Evolutionary conservation across 2,113 vertebrate species (phyloP).

Genomic region (Mormyrus iriodes): DNA sequence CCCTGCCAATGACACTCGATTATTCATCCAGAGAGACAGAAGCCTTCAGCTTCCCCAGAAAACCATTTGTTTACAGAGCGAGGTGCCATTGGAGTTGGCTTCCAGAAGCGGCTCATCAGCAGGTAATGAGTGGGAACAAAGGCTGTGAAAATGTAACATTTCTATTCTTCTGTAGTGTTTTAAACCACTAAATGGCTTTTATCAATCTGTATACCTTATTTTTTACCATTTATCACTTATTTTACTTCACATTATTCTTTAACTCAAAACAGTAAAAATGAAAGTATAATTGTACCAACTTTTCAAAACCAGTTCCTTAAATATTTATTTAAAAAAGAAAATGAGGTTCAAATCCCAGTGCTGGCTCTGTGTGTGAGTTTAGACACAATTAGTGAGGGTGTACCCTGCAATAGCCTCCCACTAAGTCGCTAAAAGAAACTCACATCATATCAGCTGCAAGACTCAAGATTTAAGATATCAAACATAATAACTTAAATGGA

Average conservation of each 20-base stretch:
- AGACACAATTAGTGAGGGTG: neutral
- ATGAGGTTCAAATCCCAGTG: neutral
- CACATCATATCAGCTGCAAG: neutral
- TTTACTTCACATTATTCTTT: neutral
- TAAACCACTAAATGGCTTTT: neutral
- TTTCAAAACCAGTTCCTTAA: neutral
- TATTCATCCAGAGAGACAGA: constrained; percentile 56
- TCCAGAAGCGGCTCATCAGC: neutral
- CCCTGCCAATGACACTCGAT: constrained; percentile 74
- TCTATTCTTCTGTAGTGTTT: neutral
- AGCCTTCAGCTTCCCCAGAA: constrained; percentile 5
- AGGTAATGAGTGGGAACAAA: constrained; percentile 2
- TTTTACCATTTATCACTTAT: neutral
- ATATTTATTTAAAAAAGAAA: neutral
- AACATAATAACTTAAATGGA: neutral
- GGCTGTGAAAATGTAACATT: constrained; percentile 2
- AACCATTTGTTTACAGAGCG: constrained; percentile 8
- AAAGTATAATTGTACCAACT: neutral
- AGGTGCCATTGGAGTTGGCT: constrained; percentile 6
- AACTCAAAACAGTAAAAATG: neutral
- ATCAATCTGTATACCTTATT: neutral
- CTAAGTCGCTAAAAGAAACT: neutral
- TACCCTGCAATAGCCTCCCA: neutral
- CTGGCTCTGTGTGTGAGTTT: neutral
- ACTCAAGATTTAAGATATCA: neutral